Conservation (phyloP, 1,140 invertebrate genomes). For the Doryteuthis pealeii region DNA sequence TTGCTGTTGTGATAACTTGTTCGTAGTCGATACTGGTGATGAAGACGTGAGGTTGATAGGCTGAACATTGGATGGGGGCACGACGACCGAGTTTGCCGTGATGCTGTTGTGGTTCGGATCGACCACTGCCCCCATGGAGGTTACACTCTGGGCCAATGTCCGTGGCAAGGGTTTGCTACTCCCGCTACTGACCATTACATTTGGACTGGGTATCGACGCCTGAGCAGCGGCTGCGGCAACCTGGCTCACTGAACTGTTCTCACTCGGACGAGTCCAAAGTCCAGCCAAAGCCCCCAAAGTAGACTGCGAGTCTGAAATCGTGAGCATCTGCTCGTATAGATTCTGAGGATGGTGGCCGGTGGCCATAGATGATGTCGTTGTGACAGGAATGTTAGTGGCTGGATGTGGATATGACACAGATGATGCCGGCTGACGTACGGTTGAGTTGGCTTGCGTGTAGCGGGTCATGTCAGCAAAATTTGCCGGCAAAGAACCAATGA, state of each 20-base stretch:
- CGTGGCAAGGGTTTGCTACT: background rate
- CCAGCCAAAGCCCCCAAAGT: background rate
- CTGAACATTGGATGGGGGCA: background rate
- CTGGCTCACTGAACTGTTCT: background rate
- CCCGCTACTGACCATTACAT: background rate
- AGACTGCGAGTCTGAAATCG: background rate
- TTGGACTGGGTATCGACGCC: background rate
- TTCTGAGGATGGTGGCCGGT: background rate
- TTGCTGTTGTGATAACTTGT: slow-evolving; percentile 11
- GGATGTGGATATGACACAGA: slow-evolving; percentile 6
- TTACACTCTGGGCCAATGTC: background rate
- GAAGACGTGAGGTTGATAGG: slow-evolving; percentile 13
- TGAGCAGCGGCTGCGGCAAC: background rate
- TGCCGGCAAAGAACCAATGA: background rate
- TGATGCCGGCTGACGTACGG: background rate
- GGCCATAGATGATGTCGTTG: background rate
- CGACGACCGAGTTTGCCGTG: background rate
- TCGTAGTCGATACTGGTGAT: slow-evolving; percentile 2
- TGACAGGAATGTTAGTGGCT: slow-evolving; percentile 12
- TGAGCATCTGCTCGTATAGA: slow-evolving; percentile 1
- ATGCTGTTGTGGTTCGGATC: background rate
- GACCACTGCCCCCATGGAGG: background rate
- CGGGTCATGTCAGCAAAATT: background rate
- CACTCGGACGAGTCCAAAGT: background rate
- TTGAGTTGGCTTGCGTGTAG: slow-evolving; percentile 8